Evolutionary conservation across 2,113 vertebrate genomes (phyloP).

Genomic region (Cyphomyrus plagiostoma): DNA sequence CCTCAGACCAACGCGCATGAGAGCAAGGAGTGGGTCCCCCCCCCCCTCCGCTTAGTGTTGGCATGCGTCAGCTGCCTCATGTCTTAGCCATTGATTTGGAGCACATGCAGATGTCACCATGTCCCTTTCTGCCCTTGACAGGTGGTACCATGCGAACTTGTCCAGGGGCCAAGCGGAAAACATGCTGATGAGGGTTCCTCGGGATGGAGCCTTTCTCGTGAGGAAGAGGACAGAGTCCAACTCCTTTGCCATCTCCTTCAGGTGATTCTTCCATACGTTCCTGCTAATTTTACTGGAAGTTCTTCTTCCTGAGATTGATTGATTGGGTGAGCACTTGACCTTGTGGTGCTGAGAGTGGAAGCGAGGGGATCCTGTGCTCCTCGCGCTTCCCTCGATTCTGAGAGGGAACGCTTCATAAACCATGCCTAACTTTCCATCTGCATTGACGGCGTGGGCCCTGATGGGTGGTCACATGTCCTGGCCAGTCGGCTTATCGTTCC

Average conservation of each 20-base stretch:
- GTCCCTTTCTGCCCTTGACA: slow-evolving; percentile 34
- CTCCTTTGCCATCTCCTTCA: slow-evolving; percentile 63
- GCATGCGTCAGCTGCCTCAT: not conserved
- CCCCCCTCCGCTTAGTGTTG: not conserved
- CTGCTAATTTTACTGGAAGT: not conserved
- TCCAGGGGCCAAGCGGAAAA: slow-evolving; percentile 87
- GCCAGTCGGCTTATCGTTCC: not conserved
- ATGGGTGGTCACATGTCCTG: not conserved
- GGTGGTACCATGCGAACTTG: slow-evolving; percentile 95
- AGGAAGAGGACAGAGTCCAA: slow-evolving; percentile 87
- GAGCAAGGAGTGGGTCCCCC: slow-evolving; percentile 87
- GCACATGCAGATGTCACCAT: not conserved
- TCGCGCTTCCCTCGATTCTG: not conserved
- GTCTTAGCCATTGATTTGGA: not conserved
- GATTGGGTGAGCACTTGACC: not conserved
- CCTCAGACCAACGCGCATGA: slow-evolving; percentile 96
- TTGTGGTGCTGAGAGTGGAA: not conserved
- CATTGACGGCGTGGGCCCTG: not conserved
- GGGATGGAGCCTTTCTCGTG: slow-evolving; percentile 92
- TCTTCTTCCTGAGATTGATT: not conserved
- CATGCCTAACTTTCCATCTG: not conserved
- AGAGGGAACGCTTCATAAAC: not conserved
- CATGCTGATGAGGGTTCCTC: slow-evolving; percentile 95
- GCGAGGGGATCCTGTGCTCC: not conserved
- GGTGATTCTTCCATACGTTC: not conserved